Base-by-base conservation (phyloP, 1,140 invertebrate species). In the Tetramorium simillimum region DNA sequence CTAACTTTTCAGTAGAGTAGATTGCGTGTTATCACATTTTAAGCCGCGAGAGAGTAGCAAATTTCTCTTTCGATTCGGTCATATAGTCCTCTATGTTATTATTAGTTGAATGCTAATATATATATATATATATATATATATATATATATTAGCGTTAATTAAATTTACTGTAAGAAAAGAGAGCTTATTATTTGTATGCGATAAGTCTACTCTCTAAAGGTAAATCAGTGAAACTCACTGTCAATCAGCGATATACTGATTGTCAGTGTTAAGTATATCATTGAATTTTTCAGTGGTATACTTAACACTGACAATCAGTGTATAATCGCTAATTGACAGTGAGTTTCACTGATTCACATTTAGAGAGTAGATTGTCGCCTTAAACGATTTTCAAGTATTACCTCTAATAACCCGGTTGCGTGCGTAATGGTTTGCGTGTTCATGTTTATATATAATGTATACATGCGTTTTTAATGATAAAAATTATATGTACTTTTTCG, bases 21-120 rank as follows among this genome's bases (percentile, higher is more conserved):
- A 77, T 90, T 88, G 86, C 80, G 80, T 76, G 85, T 85, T 90
- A 92, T 93, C 91, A 93, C 89, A 93, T 89, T 88, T 86, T 92
- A 92, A 89, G 81, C 77, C 85, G 76, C 88, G 67, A 87, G 56
- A 90, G 24, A 49, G 3, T 53, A 89, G 84, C 86, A 86, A 86
- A 92, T 49, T 77, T 82, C 60, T 86, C 82, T 28, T 85, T 58
- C 65, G 85, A 86, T 76, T 58, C 77, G 37, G 46, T 33, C 33
- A 28, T 53, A 73, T 70, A 84, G 77, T 28, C 12, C 53, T 37
- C 46, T 53, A 33, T 51, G 67, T 86, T 80, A 65, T 81, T 56
- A 76, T 37, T 86, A 63, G 37, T 73, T 63, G 53, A 87, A 70
- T 85, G 37, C 49, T 33, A 21, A 82, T 72, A 43, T 62, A 51